Percentiles rank a stretch among this genome's conserved stretches.
Conservation (phyloP, 1,140 invertebrate species). For the Eufriesea mexicana region DNA sequence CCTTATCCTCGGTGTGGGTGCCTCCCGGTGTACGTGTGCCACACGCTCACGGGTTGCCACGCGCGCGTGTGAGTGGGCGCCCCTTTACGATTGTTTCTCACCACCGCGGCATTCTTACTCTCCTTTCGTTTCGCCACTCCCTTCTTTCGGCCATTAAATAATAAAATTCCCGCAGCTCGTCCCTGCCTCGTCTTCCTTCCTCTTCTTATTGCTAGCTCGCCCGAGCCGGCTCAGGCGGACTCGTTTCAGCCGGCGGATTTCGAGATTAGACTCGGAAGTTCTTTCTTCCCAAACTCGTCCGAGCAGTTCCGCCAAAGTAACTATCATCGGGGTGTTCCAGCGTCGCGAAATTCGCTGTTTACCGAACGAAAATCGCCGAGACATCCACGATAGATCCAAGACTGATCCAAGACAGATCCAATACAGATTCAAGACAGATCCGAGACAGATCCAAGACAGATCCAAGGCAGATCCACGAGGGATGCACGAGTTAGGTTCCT, state of each 20-base stretch:
- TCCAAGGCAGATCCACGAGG: too few relatives aligned
- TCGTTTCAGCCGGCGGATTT: not conserved
- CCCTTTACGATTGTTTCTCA: conserved; percentile 72
- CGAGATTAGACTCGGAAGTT: not conserved
- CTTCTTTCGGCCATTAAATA: conserved; percentile 53
- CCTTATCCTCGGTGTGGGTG: conserved; percentile 40
- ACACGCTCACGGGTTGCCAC: not conserved
- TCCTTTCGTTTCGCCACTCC: conserved; percentile 53
- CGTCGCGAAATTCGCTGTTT: too few relatives aligned
- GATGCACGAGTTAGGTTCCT: too few relatives aligned
- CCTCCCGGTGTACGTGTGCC: conserved; percentile 12
- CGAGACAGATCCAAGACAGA: too few relatives aligned
- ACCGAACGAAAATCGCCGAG: too few relatives aligned
- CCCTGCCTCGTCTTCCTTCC: not conserved
- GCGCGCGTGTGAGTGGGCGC: conserved; percentile 42
- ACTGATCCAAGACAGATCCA: too few relatives aligned
- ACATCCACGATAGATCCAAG: too few relatives aligned
- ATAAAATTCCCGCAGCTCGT: conserved; percentile 50
- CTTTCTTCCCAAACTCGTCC: not conserved
- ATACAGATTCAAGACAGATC: too few relatives aligned
- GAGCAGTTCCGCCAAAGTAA: too few relatives aligned
- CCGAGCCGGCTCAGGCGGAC: not conserved
- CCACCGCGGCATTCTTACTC: conserved; percentile 64
- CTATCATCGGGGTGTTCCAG: too few relatives aligned
- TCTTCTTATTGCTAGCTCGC: not conserved